Evolutionary conservation across 1,140 invertebrate species (phyloP), one percentile per base, ranked within the genome.

Genomic region (Aethina tumida): DNA sequence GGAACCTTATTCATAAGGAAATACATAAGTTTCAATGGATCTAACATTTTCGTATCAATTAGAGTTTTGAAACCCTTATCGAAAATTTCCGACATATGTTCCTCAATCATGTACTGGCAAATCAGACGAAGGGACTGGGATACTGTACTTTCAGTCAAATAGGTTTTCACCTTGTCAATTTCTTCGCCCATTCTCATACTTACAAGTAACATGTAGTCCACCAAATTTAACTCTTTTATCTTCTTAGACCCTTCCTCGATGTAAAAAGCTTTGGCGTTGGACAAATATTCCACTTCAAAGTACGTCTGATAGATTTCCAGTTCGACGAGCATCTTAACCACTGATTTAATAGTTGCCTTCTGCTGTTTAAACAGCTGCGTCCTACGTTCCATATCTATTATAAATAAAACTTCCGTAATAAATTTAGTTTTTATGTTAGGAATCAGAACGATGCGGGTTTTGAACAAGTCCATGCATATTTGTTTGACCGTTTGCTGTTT

Each of bases 291-390:
- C 26, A 78, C 73, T 69, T 96, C 88, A 67, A 97, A 97, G 5
- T 87, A 82, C 44, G 84, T 80, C 55, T 86, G 78, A 62, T 98
- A 98, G 43, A 97, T 91, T 69, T 96, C 83, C 35, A 99, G 64
- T 66, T 95, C 92, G 21, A 85, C 91, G 12, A 98, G 71, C 93
- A 99, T 98, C 46, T 91, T 68, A 15, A 97, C 71, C 5, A 97
- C 65, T 45, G 86, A 94, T 61, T 97, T 97, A 5, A 98, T 69
- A 38, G 97, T 66, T 1, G 81, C 82, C 43, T 89, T 72, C 63
- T 98, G n/a, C 90, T 8, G 85, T 76, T 52, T 94, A 85, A 2
- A 91, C 89, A 47, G 81, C 82, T 8, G n/a, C n/a, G n/a, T n/a
- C n/a, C 92, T 69, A 26, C 81, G 56, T 60, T 98, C 94, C 47